Base-by-base conservation (phyloP, 2,888 invertebrate species). In the Lobophora halterata region DNA sequence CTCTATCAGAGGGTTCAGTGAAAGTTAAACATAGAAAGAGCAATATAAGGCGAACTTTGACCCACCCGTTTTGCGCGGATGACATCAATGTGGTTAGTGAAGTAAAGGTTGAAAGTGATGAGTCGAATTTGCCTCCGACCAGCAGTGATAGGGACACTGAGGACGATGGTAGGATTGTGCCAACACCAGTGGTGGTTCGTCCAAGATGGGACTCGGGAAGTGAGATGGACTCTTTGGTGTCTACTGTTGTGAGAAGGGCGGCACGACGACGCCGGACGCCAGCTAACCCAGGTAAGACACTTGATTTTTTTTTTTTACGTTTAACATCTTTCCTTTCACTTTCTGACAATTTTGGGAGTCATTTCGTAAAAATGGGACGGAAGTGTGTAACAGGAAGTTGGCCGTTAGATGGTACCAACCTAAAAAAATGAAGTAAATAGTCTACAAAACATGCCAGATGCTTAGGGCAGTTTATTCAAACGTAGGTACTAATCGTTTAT, bases 171-270 rank as follows among this genome's bases (percentile, higher is more conserved):
- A 61, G 82, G 10, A 71, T 71, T 28, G 52, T 72, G 37, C 62
- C 69, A 12, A 73, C 71, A 51, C 71, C 76, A 9, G 61, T 66
- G 11, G 67, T 69, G 14, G 64, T 65, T 21, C 68, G 85, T 52
- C 68, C 86, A 5, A 61, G 87, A 7, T 87, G 87, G 80, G 88
- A 88, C 46, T 86, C 88, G 0, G 87, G 87, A 1, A 88, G 83
- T 52, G 89, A 89, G 48, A 82, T 89, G 77, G 91, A 91, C 61
- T 90, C 90, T 5, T 65, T 90, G 28, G 91, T 91, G 49, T 90
- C 91, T 3, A 89, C 90, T 1, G 90, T 91, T 5, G 92, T 92
- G 58, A 83, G 88, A 52, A 90, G 91, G 71, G 91, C 92, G 42
- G 90, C 92, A 16, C 86, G 90, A 59, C 85, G 91, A 61, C 79